Conservation (phyloP, 2,113 vertebrate species). For the Brachionichthys hirsutus region DNA sequence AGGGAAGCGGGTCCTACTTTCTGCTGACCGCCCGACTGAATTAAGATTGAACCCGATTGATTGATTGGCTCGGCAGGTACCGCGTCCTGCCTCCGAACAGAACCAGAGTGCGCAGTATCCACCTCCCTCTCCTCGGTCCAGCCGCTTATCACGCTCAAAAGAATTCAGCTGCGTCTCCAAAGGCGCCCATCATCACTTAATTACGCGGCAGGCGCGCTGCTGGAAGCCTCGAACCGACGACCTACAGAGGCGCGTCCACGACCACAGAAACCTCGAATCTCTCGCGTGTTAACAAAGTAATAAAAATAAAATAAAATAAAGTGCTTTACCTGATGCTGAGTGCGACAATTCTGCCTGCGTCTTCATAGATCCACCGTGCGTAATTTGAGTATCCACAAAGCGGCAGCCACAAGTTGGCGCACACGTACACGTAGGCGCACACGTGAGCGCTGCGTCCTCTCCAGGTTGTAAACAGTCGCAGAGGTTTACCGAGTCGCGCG, state of each 20-base stretch:
- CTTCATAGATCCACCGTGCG: constrained; percentile 64
- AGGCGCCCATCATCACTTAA: constrained; percentile 36
- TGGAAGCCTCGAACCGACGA: background rate
- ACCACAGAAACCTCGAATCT: background rate
- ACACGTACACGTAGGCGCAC: background rate
- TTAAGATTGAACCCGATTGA: constrained; percentile 15
- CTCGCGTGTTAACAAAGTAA: too few relatives aligned
- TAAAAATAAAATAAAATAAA: background rate
- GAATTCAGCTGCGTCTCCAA: constrained; percentile 50
- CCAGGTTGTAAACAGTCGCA: constrained; percentile 4
- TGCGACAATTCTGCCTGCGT: too few relatives aligned
- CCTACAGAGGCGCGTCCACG: background rate
- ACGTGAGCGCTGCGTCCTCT: background rate
- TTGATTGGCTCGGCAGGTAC: constrained; percentile 42
- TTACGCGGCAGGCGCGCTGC: constrained; percentile 24
- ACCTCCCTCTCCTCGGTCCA: constrained; percentile 24
- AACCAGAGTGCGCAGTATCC: background rate
- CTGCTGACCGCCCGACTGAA: constrained; percentile 40
- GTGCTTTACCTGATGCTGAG: constrained; percentile 53
- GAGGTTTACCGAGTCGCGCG: constrained; percentile 20
- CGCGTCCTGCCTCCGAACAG: background rate
- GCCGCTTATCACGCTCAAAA: constrained; percentile 44
- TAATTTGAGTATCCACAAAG: constrained; percentile 17
- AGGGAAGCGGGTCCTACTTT: background rate
- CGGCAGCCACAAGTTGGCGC: too few relatives aligned